phyloP scores from a whole-genome alignment of 2,797 vertebrate species.

The Anguilla anguilla region DNA sequence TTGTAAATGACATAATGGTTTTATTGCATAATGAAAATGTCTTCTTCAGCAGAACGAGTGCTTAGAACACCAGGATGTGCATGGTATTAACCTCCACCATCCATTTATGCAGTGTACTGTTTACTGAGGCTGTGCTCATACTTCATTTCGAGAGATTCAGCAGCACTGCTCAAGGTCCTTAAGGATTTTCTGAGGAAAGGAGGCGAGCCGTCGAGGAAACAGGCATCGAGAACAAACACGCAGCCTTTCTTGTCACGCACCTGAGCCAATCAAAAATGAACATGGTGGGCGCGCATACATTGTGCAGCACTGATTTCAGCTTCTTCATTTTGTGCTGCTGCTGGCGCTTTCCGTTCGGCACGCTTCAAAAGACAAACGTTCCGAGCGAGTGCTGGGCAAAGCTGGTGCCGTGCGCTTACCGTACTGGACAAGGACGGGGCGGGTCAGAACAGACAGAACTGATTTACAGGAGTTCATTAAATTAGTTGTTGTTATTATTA shows the following conservation, averaged over 20 bases:
- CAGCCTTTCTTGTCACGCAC: not conserved
- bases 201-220: not conserved
- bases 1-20: not conserved
- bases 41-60: not conserved
- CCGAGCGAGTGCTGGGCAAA: not conserved
- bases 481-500: slow-evolving; percentile 10
- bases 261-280: not conserved
- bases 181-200: not conserved
- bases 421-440: not conserved
- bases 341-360: not conserved
- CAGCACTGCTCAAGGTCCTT: not conserved
- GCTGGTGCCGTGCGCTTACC: not conserved
- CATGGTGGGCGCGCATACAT: not conserved
- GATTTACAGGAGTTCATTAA: slow-evolving; percentile 18
- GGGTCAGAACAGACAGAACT: not conserved
- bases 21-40: not conserved
- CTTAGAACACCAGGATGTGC: not conserved
- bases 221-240: not conserved
- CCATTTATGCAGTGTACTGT: not conserved
- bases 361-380: not conserved
- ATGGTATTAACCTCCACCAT: not conserved
- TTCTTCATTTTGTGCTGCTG: not conserved
- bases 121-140: not conserved
- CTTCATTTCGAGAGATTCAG: not conserved
- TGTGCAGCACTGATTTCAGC: not conserved